These are phyloP conservation scores for Lagodon rhomboides DNA, from an alignment of 2,797 vertebrate species.

Conservation along the genomic window DNA sequence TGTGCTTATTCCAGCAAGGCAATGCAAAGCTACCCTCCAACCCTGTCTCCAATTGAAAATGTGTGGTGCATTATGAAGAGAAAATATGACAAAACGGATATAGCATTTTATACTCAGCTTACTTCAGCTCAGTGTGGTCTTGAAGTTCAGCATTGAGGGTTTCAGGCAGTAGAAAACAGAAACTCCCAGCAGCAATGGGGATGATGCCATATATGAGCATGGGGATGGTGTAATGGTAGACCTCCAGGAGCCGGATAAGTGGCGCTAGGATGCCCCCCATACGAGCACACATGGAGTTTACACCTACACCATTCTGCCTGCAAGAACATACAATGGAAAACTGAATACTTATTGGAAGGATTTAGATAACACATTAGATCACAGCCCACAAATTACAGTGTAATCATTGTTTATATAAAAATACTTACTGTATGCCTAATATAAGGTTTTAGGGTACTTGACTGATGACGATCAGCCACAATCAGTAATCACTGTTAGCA, in stretches of 20 bases:
- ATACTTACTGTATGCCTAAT: no score
- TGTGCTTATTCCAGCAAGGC: no score
- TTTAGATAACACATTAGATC: not conserved
- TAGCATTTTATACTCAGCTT: not conserved
- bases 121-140: not conserved
- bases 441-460: no score
- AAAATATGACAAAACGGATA: no score
- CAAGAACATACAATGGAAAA: not conserved
- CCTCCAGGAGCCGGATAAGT: not conserved
- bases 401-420: not conserved
- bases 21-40: no score
- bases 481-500: no score
- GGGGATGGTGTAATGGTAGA: not conserved
- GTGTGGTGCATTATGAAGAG: no score
- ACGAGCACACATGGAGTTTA: constrained; percentile 6
- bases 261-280: not conserved
- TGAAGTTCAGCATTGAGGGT: not conserved
- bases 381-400: not conserved
- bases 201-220: not conserved
- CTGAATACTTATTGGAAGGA: not conserved
- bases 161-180: constrained; percentile 1
- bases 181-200: not conserved
- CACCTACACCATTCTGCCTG: constrained; percentile 82
- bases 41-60: no score
- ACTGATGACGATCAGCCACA: no score